Evolutionary conservation across 2,797 vertebrate species (phyloP).

Genomic region (Hypotaenidia okinawae): DNA sequence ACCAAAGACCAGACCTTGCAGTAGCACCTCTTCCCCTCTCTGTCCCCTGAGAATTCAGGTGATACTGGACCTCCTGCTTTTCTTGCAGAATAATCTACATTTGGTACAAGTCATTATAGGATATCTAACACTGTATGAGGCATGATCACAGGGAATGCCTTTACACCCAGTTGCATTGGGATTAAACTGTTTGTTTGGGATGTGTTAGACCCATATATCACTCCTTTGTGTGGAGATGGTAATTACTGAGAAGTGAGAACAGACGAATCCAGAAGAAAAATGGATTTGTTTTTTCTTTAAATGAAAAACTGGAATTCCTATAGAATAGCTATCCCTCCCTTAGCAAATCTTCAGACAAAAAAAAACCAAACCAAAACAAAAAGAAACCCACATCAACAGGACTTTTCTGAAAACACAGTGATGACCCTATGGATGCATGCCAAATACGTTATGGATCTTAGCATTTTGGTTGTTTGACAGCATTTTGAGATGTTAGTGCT

Average conservation of each 20-base stretch:
- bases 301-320: neutral
- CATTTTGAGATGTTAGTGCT: neutral
- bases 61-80: neutral
- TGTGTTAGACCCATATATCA: neutral
- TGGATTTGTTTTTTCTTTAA: neutral
- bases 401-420: neutral
- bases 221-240: neutral
- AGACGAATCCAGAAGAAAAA: neutral
- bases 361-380: neutral
- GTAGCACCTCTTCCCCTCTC: neutral
- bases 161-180: neutral
- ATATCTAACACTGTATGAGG: neutral
- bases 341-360: neutral
- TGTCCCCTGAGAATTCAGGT: neutral
- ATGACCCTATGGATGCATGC: neutral
- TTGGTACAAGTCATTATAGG: neutral
- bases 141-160: neutral
- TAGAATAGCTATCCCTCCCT: neutral
- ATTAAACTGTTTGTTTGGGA: neutral
- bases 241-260: neutral
- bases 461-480: slow-evolving; percentile 1
- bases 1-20: neutral
- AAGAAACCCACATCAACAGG: neutral
- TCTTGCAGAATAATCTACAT: neutral
- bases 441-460: neutral